A percentile compares a stretch with the other conserved stretches of the same genome.
phyloP scores from a whole-genome alignment of 2,113 vertebrate species.

The Melozone crissalis region DNA sequence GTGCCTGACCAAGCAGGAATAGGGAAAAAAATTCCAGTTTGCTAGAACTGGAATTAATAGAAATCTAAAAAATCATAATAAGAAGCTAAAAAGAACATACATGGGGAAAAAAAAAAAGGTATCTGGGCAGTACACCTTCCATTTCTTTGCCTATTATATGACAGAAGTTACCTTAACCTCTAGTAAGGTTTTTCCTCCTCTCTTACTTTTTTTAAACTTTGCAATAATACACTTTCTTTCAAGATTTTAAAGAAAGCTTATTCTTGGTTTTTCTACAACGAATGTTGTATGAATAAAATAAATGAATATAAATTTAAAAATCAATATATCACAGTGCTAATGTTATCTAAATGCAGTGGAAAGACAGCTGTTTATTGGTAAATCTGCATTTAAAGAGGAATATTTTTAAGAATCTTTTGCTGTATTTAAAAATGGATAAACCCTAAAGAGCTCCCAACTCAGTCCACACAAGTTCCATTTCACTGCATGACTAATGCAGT shows the following conservation, averaged over 20 bases:
- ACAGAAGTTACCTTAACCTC: neutral
- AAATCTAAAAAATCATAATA: neutral
- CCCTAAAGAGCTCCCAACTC: neutral
- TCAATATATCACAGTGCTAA: neutral
- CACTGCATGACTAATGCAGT: neutral
- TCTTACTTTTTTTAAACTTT: neutral
- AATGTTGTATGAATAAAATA: neutral
- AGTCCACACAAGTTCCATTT: neutral
- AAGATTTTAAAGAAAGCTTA: neutral
- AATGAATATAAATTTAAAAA: neutral
- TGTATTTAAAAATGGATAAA: neutral
- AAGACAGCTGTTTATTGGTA: neutral
- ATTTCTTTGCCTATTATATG: neutral
- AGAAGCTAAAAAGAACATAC: neutral
- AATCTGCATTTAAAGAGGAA: neutral
- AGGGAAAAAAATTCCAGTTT: neutral
- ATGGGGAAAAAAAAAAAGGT: rapidly evolving
- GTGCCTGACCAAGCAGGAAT: neutral
- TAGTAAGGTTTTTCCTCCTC: neutral
- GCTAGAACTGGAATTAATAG: neutral
- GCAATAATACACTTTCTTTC: neutral
- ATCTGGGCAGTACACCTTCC: neutral
- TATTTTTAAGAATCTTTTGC: neutral
- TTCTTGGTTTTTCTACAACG: neutral
- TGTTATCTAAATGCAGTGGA: neutral